Base-by-base conservation (phyloP, 1,140 invertebrate genomes). In the Holcopasites calliopsidis region DNA sequence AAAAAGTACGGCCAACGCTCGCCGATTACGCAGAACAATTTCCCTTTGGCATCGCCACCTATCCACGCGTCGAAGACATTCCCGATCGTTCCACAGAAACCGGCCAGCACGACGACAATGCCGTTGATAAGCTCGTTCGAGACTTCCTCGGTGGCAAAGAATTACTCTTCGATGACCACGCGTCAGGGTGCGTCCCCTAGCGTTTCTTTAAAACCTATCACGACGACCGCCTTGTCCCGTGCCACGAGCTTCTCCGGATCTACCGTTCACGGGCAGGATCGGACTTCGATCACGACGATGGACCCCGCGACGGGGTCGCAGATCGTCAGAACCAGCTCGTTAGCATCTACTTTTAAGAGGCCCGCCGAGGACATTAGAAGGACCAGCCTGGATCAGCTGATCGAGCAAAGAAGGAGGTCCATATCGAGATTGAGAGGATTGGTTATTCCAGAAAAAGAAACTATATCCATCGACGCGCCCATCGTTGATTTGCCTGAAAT, bases 351-450 rank as follows among this genome's bases (percentile, higher is more conserved):
- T 71, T 90, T 83, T 62, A 89, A 87, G 18, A 82, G 88, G 38
- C 90, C 85, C 6, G 88, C 69, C 35, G 86, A 92, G 55, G 90
- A 91, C 40, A 88, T 86, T 66, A 86, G 88, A 38, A 85, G 84
- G 55, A 86, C 92, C 69, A 94, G 94, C 72, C 87, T 94, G 77
- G 94, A 93, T 87, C 93, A 94, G 74, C 85, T 96, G 66, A 94
- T 96, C 76, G 97, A 97, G 88, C 96, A 97, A 88, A 92, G 96
- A 54, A 93, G 95, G 80, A 95, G 95, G 83, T 95, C 95, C 28
- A 94, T 97, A 85, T 96, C 95, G 3, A 97, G 97, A 90, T 88
- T 98, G 31, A 92, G 96, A 85, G 96, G 96, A 4, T 90, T 98
- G 75, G 95, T 97, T 10, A 97, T 98, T 84, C 96, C 97, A 7